Base-by-base conservation (phyloP, 2,888 invertebrate species). In the Sthenelais limicola region DNA sequence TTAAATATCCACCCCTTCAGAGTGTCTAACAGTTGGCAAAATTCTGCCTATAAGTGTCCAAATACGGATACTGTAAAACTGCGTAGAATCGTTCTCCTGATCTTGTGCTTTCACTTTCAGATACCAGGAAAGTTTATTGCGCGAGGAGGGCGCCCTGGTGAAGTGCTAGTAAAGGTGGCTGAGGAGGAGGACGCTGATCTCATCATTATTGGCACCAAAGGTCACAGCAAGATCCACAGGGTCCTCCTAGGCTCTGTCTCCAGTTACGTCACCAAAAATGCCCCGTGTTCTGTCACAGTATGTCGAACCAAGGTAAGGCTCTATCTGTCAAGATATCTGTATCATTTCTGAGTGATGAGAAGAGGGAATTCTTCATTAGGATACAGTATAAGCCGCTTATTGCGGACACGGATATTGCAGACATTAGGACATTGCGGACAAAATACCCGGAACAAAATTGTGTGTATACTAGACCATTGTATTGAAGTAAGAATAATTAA, bases 51-150 rank as follows among this genome's bases (percentile, higher is more conserved):
- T 43, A 43, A 43, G 18, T 43, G 43, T 12, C 18, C n/a, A n/a
- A n/a, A n/a, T n/a, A n/a, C n/a, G n/a, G n/a, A n/a, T n/a, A n/a
- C n/a, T n/a, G n/a, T n/a, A n/a, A n/a, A n/a, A n/a, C n/a, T n/a
- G n/a, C n/a, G n/a, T n/a, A n/a, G 7, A 38, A 12, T 33, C 9
- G 43, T 18, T 38, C 9, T 38, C 12, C 9, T 21, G 12, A 38
- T 66, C 9, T 66, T 38, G 12, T 9, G 7, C 9, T 66, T 12
- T 18, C 5, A n/a, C n/a, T n/a, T 68, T 4, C 68, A 73, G 73
- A 56, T 73, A 15, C 73, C 68, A 9, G 62, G 68, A 5, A n/a
- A 21, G 32, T 73, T 73, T 56, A 35, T 62, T 30, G 73, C 73
- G 21, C 30, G 54, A 3, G 68, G 73, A 18, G 73, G 73, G 3